These are phyloP conservation scores for Mus spicilegus DNA, from an alignment of 2,113 vertebrate species.

Conservation along the genomic window DNA sequence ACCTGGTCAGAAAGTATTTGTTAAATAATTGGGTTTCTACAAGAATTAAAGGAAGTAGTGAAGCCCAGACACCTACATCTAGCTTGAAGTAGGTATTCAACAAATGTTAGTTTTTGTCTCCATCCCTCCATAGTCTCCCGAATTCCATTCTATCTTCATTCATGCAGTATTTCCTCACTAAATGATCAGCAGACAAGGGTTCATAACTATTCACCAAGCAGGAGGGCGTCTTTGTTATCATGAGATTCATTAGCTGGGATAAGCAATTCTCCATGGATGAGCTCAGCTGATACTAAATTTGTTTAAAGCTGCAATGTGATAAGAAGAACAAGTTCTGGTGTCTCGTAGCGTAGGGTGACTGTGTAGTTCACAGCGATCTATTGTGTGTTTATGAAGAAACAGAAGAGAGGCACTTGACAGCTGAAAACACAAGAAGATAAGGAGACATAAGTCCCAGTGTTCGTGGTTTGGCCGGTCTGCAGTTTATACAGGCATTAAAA, in stretches of 20 bases:
- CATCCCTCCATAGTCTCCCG: not conserved
- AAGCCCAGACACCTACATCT: not conserved
- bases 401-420: not conserved
- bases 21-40: not conserved
- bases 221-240: not conserved
- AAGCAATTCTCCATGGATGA: constrained; percentile 18
- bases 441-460: not conserved
- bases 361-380: not conserved
- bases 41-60: constrained; percentile 48
- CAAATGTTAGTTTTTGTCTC: not conserved
- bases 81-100: not conserved
- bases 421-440: not conserved
- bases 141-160: constrained; percentile 8
- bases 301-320: not conserved
- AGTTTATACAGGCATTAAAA: not conserved
- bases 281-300: constrained; percentile 7
- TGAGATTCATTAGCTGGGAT: constrained; percentile 50
- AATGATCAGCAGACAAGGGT: constrained; percentile 13
- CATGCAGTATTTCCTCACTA: constrained; percentile 11
- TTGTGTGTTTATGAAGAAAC: not conserved
- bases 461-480: too few relatives aligned
- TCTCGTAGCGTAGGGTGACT: not conserved
- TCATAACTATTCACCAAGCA: constrained; percentile 1
- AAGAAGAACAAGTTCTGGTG: not conserved
- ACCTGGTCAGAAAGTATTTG: not conserved